These are phyloP conservation scores for Leptopilina boulardi DNA, from an alignment of 1,140 invertebrate species.

Conservation along the genomic window DNA sequence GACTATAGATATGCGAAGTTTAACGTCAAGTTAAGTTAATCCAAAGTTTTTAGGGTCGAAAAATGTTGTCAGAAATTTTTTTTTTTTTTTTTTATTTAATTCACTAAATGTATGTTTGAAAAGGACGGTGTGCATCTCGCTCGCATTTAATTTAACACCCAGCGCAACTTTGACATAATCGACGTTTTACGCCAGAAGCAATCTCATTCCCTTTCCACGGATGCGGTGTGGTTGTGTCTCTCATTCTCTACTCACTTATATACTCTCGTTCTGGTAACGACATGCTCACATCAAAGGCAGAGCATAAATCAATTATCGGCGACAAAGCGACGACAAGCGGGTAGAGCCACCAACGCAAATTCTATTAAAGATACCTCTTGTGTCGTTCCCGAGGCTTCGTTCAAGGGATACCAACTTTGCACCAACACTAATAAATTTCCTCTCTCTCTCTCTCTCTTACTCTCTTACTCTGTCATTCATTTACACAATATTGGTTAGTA, in stretches of 20 bases:
- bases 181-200: neutral
- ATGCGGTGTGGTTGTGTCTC: neutral
- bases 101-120: neutral
- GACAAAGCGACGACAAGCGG: constrained; percentile 28
- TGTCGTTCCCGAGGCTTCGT: constrained; percentile 13
- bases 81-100: too few species aligned
- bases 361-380: constrained; percentile 23
- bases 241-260: neutral
- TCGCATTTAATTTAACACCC: neutral
- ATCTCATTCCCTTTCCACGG: neutral
- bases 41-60: too few species aligned
- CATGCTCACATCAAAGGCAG: constrained; percentile 23
- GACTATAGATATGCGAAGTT: too few species aligned
- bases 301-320: constrained; percentile 31
- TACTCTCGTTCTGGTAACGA: neutral
- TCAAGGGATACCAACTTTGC: constrained; percentile 13
- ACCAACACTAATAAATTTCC: neutral
- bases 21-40: too few species aligned
- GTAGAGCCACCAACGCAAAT: constrained; percentile 22
- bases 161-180: constrained; percentile 5
- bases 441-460: too few species aligned
- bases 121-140: neutral
- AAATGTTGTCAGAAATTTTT: too few species aligned
- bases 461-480: too few species aligned
- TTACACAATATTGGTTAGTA: neutral